A percentile compares a stretch with the other conserved stretches of the same genome.
These are phyloP conservation scores for Pitangus sulphuratus DNA, from an alignment of 2,797 vertebrate genomes.

Conservation along the genomic window DNA sequence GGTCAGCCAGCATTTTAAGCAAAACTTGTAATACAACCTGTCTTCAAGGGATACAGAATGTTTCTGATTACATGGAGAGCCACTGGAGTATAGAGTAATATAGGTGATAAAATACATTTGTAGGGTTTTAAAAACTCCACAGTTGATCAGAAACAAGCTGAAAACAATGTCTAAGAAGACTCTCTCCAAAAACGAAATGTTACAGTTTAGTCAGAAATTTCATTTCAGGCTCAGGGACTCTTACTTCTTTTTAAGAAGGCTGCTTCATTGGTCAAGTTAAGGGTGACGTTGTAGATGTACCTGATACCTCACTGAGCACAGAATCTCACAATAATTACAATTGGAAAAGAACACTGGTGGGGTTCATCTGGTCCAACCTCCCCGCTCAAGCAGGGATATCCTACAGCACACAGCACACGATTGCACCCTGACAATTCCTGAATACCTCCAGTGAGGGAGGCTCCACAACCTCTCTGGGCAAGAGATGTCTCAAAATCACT, in stretches of 20 bases:
- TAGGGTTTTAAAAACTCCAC: not conserved
- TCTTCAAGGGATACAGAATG: not conserved
- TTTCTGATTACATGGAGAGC: not conserved
- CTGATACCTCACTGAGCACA: not conserved
- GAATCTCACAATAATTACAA: not conserved
- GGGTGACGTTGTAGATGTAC: not conserved
- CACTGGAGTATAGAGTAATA: not conserved
- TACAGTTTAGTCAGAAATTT: not conserved
- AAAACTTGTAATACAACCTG: not conserved
- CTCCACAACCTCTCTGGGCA: not conserved
- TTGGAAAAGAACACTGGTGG: not conserved
- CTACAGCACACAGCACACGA: not conserved
- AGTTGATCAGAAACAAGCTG: not conserved
- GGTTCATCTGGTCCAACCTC: not conserved
- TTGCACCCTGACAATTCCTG: not conserved
- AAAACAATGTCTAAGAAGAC: not conserved
- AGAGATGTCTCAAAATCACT: not conserved
- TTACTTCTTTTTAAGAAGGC: not conserved
- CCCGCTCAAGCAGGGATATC: not conserved
- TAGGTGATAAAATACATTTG: not conserved
- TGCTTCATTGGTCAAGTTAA: not conserved
- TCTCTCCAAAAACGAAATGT: not conserved
- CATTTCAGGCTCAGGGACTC: not conserved
- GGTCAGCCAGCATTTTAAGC: not conserved
- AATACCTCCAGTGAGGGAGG: not conserved